Percentiles rank a stretch among this genome's conserved stretches.
Conservation (phyloP, 2,113 vertebrate genomes). For the Dromas ardeola region DNA sequence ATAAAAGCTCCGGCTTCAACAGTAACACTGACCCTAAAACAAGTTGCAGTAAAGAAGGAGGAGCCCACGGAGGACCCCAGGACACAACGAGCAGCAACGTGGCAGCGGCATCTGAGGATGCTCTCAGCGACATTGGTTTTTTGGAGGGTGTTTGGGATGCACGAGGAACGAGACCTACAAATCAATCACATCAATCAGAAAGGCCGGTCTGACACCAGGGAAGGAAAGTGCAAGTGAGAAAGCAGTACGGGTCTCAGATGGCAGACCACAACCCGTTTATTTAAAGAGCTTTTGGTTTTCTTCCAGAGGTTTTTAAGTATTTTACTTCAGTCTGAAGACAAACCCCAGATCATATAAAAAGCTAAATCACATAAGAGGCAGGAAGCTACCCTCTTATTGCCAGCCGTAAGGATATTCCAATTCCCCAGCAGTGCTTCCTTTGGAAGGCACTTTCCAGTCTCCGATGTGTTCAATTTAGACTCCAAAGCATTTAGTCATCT, state of each 20-base stretch:
- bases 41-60: not conserved
- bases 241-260: not conserved
- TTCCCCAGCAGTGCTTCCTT: conserved; percentile 3
- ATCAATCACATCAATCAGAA: fast-evolving
- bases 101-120: not conserved
- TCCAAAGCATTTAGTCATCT: conserved; percentile 46
- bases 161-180: not conserved
- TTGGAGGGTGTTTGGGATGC: not conserved
- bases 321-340: not conserved
- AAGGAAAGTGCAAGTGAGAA: not conserved
- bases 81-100: not conserved
- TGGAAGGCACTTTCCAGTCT: not conserved
- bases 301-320: not conserved
- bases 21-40: not conserved
- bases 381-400: not conserved
- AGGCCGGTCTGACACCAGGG: not conserved
- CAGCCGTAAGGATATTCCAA: not conserved
- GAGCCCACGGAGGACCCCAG: not conserved
- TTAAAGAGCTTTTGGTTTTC: not conserved
- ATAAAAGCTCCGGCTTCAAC: not conserved
- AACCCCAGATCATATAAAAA: not conserved
- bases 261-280: not conserved
- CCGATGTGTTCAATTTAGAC: not conserved
- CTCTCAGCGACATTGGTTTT: not conserved
- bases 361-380: not conserved